Percentiles rank a stretch among this genome's conserved stretches.
Conservation (phyloP, 2,113 vertebrate genomes). For the Columbina picui region DNA sequence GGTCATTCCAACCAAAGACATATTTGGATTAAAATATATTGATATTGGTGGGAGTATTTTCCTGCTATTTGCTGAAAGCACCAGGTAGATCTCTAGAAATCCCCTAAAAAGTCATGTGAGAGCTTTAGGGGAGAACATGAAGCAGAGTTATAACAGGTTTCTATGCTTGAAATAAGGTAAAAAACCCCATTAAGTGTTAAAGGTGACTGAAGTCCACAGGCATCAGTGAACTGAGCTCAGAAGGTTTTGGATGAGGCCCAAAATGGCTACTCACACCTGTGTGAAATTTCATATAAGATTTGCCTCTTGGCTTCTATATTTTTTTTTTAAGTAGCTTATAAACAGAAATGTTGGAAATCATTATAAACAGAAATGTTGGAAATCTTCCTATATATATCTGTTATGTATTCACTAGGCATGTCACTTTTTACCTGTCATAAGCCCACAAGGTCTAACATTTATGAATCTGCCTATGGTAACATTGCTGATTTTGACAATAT, state of each 20-base stretch:
- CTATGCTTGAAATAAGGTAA: not conserved
- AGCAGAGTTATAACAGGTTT: not conserved
- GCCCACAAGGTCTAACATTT: not conserved
- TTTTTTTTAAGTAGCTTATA: not conserved
- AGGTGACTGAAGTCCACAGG: not conserved
- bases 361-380: not conserved
- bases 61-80: not conserved
- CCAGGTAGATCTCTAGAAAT: not conserved
- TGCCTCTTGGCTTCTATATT: not conserved
- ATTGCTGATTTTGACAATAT: not conserved
- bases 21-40: not conserved
- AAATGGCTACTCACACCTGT: not conserved
- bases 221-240: not conserved
- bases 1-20: not conserved
- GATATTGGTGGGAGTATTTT: not conserved
- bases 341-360: not conserved
- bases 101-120: not conserved
- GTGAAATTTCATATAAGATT: not conserved
- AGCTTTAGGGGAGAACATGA: not conserved
- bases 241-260: not conserved
- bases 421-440: not conserved
- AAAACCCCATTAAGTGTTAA: not conserved
- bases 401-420: not conserved
- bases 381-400: not conserved
- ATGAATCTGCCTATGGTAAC: not conserved